A percentile compares a stretch with the other conserved stretches of the same genome.
phyloP scores from a whole-genome alignment of 2,888 invertebrate genomes.

The Cotesia congregata region DNA sequence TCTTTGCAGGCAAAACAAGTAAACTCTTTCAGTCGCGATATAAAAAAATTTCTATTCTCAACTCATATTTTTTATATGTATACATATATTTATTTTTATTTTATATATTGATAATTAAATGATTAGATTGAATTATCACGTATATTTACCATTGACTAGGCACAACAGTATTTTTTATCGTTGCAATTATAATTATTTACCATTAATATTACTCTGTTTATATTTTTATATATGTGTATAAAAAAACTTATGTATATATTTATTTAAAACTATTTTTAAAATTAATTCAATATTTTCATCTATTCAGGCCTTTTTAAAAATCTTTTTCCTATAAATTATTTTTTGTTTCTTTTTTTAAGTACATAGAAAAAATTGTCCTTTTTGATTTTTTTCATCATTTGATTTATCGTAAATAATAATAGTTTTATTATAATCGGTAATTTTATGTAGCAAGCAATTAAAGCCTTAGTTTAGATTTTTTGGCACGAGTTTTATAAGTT shows the following conservation, averaged over 20 bases:
- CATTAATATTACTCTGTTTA: neutral
- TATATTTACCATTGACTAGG: constrained; percentile 8
- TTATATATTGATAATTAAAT: neutral
- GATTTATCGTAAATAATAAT: neutral
- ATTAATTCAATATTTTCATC: constrained; percentile 3
- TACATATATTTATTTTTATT: neutral
- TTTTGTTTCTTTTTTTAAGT: constrained; percentile 27
- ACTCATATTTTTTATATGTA: neutral
- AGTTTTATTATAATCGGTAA: neutral
- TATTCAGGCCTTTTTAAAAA: constrained; percentile 5
- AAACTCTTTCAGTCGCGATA: constrained; percentile 13
- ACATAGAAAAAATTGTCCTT: constrained; percentile 25
- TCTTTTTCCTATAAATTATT: constrained; percentile 15
- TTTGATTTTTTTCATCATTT: constrained; percentile 22
- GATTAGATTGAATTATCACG: constrained; percentile 1
- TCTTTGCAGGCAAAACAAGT: constrained; percentile 5
- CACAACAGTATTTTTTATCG: neutral
- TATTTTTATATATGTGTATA: constrained; percentile 4
- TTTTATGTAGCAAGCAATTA: neutral
- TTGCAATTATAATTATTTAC: neutral
- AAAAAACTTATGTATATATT: constrained; percentile 10
- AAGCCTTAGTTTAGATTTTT: constrained; percentile 37
- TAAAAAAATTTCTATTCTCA: constrained; percentile 8
- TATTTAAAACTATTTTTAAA: neutral
- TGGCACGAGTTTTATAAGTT: constrained; percentile 12